phyloP scores from a whole-genome alignment of 2,113 vertebrate genomes.

The Oceanodroma tethys region DNA sequence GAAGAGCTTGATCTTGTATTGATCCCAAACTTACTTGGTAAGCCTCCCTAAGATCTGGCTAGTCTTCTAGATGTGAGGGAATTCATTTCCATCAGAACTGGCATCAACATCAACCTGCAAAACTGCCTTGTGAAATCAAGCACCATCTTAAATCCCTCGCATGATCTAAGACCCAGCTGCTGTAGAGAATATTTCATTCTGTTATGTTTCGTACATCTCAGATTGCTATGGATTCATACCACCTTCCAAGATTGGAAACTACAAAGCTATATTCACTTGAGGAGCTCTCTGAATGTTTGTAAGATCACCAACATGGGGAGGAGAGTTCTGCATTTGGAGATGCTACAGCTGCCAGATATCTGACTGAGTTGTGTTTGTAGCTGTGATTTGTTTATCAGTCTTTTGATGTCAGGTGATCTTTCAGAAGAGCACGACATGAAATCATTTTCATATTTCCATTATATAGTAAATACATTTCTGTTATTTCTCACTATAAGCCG shows the following conservation, averaged over 20 bases:
- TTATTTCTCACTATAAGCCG: neutral
- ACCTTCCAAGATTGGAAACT: neutral
- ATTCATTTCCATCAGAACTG: rapidly evolving
- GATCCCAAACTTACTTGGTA: neutral
- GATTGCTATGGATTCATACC: neutral
- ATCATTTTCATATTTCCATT: neutral
- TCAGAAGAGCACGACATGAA: neutral
- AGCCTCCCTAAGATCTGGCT: neutral
- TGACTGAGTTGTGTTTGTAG: neutral
- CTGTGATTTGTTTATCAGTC: neutral
- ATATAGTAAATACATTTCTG: no score
- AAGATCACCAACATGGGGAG: neutral
- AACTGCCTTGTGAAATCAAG: neutral
- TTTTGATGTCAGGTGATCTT: neutral
- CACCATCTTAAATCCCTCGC: neutral
- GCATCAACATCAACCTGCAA: neutral
- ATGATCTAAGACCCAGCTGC: neutral
- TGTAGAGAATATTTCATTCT: neutral
- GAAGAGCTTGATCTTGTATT: neutral
- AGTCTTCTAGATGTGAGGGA: neutral
- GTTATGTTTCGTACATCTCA: neutral
- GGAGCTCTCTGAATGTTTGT: neutral
- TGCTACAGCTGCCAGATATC: neutral
- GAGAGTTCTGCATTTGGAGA: neutral
- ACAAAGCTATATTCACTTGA: neutral